Base-by-base conservation (phyloP, 2,888 invertebrate species). In the Diachrysia chrysitis region DNA sequence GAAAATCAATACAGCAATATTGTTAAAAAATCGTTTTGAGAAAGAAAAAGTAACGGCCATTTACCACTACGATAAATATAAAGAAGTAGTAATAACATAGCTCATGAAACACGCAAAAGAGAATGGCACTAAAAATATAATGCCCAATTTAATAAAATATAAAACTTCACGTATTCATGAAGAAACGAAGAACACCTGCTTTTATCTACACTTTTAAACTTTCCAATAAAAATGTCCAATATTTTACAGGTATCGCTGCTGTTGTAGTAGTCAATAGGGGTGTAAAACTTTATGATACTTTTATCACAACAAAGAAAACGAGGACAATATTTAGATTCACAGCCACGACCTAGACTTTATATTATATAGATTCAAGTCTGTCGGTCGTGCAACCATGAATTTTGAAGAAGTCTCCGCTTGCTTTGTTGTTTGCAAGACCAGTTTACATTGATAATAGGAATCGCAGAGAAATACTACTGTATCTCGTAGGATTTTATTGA, bases 301-400 rank as follows among this genome's bases (percentile, higher is more conserved):
- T 66, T 72, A 69, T 67, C 56, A 72, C 63, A 66, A 72, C 76
- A 69, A 66, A 73, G 65, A 61, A 66, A 72, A 72, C 61, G 56
- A 55, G 59, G 62, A 58, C 63, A 70, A 78, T 76, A 76, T 78
- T 73, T 48, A 78, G 73, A 78, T 79, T 71, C 72, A 68, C 19
- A 60, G 56, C 66, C 57, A 59, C 68, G 21, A 72, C 57, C 72
- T 67, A 71, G 66, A 77, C 60, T 76, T 75, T 21, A 51, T 51
- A 51, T 70, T 63, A 69, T 71, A 53, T 59, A 71, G 60, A 75
- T 72, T 79, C 77, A 57, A 66, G 73, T 66, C 61, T 58, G 63
- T 53, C 61, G 58, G 16, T 79, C 58, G 69, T 62, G 69, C 55
- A 14, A 58, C 79, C 75, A 79, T 79, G 72, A 74, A 79, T 79